Evolutionary conservation across 2,888 invertebrate genomes (phyloP), one percentile per base, ranked within the genome.

Genomic region (Mylabris sibirica): DNA sequence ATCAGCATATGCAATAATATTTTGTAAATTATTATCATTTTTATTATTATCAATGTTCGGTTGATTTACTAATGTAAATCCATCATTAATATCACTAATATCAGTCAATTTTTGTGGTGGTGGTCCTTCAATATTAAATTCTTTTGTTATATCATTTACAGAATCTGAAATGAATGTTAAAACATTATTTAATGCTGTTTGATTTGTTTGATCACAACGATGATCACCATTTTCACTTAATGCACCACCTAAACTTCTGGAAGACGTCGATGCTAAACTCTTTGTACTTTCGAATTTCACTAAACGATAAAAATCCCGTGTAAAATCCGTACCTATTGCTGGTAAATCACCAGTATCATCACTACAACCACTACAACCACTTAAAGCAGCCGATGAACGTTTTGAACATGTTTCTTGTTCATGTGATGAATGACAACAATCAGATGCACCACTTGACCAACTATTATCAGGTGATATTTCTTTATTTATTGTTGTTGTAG

Each of bases 241-340:
- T 64, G 86, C 87, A 30, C 87, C 88, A 11, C 90, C 89, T 59
- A 90, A 83, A 74, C 90, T 90, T 80, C 90, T 87, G 67, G 91
- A 92, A 60, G 92, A 92, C 78, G 91, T 92, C 41, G 92, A 92
- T 57, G 92, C 92, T 80, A 93, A 85, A 82, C 93, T 93, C 82
- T 92, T 92, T 71, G 91, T 92, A 84, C 93, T 93, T 82, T 93
- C 93, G 80, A 93, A 93, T 84, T 93, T 93, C 60, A 93, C 93
- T 72, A 93, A 88, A 38, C 84, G 80, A 82, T 93, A 93, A 83
- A 93, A 93, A 84, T 93, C 93, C 73, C 93, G 86, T 5, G 93
- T 93, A 78, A 93, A 93, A 82, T 93, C 92, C 14, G 91, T 88
- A 22, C 92, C 92, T 22, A 92, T 87, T 53, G 89, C 89, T 0